Evolutionary conservation across 64 coral and sea anemone genomes (phyloP).

Genomic region (Pachyseris speciosa): DNA sequence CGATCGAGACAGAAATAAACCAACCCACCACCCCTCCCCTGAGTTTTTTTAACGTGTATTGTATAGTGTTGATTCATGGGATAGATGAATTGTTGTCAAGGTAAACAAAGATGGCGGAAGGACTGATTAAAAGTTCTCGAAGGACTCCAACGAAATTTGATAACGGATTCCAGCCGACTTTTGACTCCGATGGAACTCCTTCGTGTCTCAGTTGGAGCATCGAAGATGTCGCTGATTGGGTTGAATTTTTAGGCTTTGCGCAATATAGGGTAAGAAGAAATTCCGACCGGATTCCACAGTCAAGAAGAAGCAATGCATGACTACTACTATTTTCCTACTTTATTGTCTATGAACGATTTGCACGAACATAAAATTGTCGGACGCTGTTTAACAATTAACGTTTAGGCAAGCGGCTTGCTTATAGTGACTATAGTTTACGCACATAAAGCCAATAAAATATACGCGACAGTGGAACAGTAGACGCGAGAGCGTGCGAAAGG

Average conservation of each 20-base stretch:
- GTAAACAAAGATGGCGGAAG: slow-evolving; percentile 79
- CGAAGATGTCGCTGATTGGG: slow-evolving; percentile 97
- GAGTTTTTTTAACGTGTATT: neutral
- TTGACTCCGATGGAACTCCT: slow-evolving; percentile 91
- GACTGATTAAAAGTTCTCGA: slow-evolving; percentile 74
- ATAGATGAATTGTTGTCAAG: slow-evolving; percentile 52
- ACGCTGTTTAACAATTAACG: too few relatives aligned
- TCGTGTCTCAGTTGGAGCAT: slow-evolving; percentile 82
- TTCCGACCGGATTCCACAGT: neutral
- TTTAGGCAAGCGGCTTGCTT: too few relatives aligned
- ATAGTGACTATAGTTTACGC: too few relatives aligned
- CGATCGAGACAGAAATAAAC: too few relatives aligned
- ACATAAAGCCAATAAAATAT: too few relatives aligned
- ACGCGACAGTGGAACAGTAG: too few relatives aligned
- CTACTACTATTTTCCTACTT: too few relatives aligned
- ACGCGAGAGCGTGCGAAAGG: too few relatives aligned
- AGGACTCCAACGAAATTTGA: slow-evolving; percentile 94
- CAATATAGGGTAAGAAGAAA: slow-evolving; percentile 85
- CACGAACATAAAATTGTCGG: too few relatives aligned
- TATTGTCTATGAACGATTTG: too few relatives aligned
- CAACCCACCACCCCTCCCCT: neutral
- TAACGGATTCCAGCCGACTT: slow-evolving; percentile 80
- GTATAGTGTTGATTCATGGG: neutral
- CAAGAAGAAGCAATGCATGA: too few relatives aligned
- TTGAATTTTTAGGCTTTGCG: slow-evolving; percentile 86